phyloP scores from a whole-genome alignment of 1,140 invertebrate genomes.

The Hycleus cichorii region DNA sequence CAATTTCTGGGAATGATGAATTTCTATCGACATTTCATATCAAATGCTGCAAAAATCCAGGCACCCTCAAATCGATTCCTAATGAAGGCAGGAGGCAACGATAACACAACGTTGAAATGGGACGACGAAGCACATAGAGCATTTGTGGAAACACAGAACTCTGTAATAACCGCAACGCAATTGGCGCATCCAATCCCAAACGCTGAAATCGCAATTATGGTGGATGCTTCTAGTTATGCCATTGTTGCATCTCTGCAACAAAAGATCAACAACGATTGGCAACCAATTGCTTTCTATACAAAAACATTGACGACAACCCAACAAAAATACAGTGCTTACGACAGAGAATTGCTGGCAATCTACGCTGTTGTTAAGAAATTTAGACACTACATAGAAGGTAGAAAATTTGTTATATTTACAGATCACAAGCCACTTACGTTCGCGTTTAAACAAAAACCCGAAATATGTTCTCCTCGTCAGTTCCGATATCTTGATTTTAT shows the following conservation, averaged over 20 bases:
- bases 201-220: conserved; percentile 23
- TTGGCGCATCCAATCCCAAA: conserved; percentile 28
- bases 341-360: conserved; percentile 44
- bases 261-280: conserved; percentile 5
- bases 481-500: conserved; percentile 33
- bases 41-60: conserved; percentile 27
- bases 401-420: conserved; percentile 34
- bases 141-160: conserved; percentile 34
- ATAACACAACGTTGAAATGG: conserved; percentile 27
- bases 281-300: conserved; percentile 12
- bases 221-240: conserved; percentile 28
- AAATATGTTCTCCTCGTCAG: conserved; percentile 30
- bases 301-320: conserved; percentile 33
- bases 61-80: conserved; percentile 20
- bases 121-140: conserved; percentile 21
- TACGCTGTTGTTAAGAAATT: conserved; percentile 38
- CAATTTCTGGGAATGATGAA: conserved; percentile 37
- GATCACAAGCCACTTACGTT: conserved; percentile 41
- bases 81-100: conserved; percentile 14
- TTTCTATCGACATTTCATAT: conserved; percentile 34
- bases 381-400: conserved; percentile 29
- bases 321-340: conserved; percentile 39
- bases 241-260: conserved; percentile 34
- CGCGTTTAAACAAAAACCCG: conserved; percentile 30
- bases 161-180: conserved; percentile 25